These are phyloP conservation scores for Rhabdophis nuchalis DNA, from an alignment of 2,797 vertebrate genomes.

Conservation along the genomic window DNA sequence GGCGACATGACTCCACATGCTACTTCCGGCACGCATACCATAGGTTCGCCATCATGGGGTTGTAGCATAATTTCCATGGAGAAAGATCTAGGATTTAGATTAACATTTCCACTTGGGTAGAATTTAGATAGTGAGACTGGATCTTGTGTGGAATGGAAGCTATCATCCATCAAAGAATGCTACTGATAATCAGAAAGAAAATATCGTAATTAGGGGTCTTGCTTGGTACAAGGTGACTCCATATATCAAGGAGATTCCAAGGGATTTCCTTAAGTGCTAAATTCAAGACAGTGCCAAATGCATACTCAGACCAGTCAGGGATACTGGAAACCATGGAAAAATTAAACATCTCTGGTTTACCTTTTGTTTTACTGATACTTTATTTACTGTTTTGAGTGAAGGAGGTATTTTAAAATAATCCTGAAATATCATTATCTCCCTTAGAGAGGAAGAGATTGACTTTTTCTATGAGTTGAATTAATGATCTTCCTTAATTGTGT, in stretches of 20 bases:
- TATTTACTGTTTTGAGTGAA: neutral
- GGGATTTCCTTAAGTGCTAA: neutral
- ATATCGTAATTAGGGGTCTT: neutral
- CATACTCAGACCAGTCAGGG: neutral
- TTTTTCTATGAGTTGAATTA: too few relatives aligned
- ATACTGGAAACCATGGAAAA: neutral
- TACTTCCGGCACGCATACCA: too few relatives aligned
- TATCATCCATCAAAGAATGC: neutral
- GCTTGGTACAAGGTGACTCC: neutral
- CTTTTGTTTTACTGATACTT: neutral
- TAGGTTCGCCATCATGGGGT: neutral
- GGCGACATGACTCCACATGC: too few relatives aligned
- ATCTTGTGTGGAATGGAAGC: neutral
- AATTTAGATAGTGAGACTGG: neutral
- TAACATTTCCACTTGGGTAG: neutral
- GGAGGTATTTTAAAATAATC: neutral
- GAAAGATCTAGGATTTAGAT: neutral
- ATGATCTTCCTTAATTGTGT: too few relatives aligned
- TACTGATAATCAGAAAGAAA: neutral
- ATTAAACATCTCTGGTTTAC: neutral
- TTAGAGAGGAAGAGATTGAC: too few relatives aligned
- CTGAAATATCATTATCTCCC: too few relatives aligned
- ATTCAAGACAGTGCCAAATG: neutral
- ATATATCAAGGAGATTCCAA: neutral
- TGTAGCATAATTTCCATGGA: neutral